Evolutionary conservation across 1,140 invertebrate genomes (phyloP).

Genomic region (Lordiphosa mommai): DNA sequence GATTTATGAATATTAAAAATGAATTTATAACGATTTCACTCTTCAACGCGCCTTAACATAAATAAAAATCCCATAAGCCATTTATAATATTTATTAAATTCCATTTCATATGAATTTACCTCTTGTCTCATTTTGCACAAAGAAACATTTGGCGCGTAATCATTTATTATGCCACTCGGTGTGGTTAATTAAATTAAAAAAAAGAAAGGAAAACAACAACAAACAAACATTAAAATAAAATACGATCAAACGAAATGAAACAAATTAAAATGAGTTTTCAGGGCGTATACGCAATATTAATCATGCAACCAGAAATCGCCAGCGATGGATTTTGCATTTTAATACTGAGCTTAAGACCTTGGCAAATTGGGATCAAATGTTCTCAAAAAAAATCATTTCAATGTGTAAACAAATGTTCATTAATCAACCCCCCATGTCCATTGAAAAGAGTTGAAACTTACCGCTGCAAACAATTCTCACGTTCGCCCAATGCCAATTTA

Average conservation of each 20-base stretch:
- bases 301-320: slow-evolving; percentile 4
- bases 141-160: slow-evolving; percentile 16
- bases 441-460: slow-evolving; percentile 51
- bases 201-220: slow-evolving; percentile 15
- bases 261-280: slow-evolving; percentile 11
- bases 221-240: slow-evolving; percentile 29
- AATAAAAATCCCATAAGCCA: slow-evolving; percentile 4
- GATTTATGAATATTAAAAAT: neutral
- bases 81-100: slow-evolving; percentile 20
- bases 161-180: slow-evolving; percentile 31
- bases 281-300: slow-evolving; percentile 28
- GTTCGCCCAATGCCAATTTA: slow-evolving; percentile 73
- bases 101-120: slow-evolving; percentile 9
- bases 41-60: slow-evolving; percentile 8
- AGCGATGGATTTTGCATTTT: neutral
- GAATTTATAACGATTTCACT: slow-evolving; percentile 14
- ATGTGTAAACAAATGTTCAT: slow-evolving; percentile 7
- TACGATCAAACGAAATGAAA: slow-evolving; percentile 20
- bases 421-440: slow-evolving; percentile 35
- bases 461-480: slow-evolving; percentile 74
- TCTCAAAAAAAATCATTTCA: no score
- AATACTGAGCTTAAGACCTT: no score
- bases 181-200: slow-evolving; percentile 47
- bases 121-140: neutral
- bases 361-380: no score